Conservation (phyloP, 64 coral and sea anemone species). For the Stichodactyla helianthus region DNA sequence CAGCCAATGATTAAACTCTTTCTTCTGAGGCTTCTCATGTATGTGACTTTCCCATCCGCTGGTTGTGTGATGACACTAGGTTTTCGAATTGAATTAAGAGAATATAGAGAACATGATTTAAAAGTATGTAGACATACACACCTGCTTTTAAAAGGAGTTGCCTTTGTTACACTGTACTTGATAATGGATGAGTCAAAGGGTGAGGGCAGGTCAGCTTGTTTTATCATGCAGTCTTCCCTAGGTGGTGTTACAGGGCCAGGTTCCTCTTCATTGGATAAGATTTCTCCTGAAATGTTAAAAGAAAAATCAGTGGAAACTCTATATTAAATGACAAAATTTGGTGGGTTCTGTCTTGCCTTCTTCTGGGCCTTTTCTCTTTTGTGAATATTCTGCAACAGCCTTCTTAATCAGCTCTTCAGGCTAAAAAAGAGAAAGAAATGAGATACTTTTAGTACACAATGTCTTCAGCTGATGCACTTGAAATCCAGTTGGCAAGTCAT, state of each 20-base stretch:
- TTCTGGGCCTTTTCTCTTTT: constrained; percentile 36
- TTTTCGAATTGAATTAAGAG: no score
- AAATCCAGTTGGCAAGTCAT: not conserved
- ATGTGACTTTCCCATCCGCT: no score
- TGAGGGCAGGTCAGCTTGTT: constrained; percentile 6
- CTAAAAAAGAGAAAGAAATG: constrained; percentile 11
- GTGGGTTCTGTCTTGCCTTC: constrained; percentile 16
- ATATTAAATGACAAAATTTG: no score
- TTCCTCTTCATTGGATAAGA: not conserved
- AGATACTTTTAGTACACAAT: not conserved
- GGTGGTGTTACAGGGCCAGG: not conserved
- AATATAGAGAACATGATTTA: not conserved
- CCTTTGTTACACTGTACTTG: constrained; percentile 66
- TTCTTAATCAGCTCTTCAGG: constrained; percentile 45
- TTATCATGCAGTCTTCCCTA: not conserved
- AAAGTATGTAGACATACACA: not conserved
- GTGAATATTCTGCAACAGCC: constrained; percentile 39
- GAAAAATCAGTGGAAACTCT: no score
- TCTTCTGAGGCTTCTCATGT: no score
- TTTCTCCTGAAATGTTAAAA: not conserved
- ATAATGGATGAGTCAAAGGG: constrained; percentile 48
- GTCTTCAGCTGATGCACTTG: not conserved
- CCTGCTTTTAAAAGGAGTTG: constrained; percentile 74
- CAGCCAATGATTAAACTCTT: no score
- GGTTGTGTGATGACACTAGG: no score